These are phyloP conservation scores for Orthonychiurus folsomi DNA, from an alignment of 2,888 invertebrate species.

Conservation along the genomic window DNA sequence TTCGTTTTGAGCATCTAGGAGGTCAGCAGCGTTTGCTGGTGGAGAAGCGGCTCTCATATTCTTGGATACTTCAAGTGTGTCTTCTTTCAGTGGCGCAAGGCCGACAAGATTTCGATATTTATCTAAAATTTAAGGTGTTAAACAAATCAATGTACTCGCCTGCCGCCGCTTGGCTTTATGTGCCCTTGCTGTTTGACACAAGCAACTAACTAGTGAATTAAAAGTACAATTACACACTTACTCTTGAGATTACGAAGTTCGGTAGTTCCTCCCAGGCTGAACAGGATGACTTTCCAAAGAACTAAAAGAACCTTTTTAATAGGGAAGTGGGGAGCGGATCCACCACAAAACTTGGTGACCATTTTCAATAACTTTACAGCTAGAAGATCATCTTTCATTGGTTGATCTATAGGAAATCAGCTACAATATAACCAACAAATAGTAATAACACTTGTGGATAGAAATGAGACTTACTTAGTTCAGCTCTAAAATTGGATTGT, in stretches of 20 bases:
- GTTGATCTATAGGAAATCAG: slow-evolving; percentile 44
- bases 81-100: slow-evolving; percentile 72
- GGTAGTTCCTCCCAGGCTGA: slow-evolving; percentile 84
- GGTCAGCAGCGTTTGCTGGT: slow-evolving; percentile 82
- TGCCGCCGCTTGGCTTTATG: no score
- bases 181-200: no score
- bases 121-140: slow-evolving; percentile 25
- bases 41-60: slow-evolving; percentile 92
- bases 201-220: no score
- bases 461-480: slow-evolving; percentile 47
- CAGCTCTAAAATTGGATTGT: slow-evolving; percentile 52
- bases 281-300: slow-evolving; percentile 88
- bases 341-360: slow-evolving; percentile 94
- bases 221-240: slow-evolving; percentile 39
- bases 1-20: slow-evolving; percentile 75
- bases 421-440: neutral
- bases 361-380: slow-evolving; percentile 84
- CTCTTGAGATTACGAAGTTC: slow-evolving; percentile 68
- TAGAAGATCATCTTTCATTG: slow-evolving; percentile 68
- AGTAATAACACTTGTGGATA: neutral
- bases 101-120: slow-evolving; percentile 52
- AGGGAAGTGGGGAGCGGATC: slow-evolving; percentile 91
- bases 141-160: no score
- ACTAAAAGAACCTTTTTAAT: slow-evolving; percentile 94
- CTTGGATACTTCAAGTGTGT: slow-evolving; percentile 87